A percentile compares a stretch with the other conserved stretches of the same genome.
Conservation (phyloP, 1,140 invertebrate species). For the Halesus radiatus region DNA sequence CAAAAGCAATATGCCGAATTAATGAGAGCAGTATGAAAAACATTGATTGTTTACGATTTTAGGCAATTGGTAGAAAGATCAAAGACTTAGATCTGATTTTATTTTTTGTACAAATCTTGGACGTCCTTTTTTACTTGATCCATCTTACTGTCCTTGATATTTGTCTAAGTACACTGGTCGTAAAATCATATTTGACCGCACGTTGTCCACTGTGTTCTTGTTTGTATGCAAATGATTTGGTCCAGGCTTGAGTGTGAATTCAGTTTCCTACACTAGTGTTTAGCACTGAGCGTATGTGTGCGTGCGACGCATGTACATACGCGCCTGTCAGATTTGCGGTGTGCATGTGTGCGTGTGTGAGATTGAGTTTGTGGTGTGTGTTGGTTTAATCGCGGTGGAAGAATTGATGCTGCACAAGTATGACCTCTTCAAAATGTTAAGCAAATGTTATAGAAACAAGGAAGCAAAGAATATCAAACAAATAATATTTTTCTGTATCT, state of each 20-base stretch:
- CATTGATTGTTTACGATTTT: neutral
- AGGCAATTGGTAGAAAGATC: neutral
- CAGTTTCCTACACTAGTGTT: constrained; percentile 22
- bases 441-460: neutral
- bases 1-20: neutral
- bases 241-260: constrained; percentile 23
- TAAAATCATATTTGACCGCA: constrained; percentile 42
- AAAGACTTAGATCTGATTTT: neutral
- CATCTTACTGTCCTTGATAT: neutral
- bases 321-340: too few relatives aligned
- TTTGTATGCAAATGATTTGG: constrained; percentile 48
- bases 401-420: constrained; percentile 47
- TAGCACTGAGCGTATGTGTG: neutral
- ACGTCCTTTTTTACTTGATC: neutral
- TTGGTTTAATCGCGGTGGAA: constrained; percentile 49
- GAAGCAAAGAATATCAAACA: too few relatives aligned
- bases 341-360: neutral
- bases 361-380: constrained; percentile 23
- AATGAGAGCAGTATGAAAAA: constrained; percentile 6
- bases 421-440: constrained; percentile 31
- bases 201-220: constrained; percentile 40
- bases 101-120: neutral
- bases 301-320: neutral
- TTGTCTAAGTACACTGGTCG: neutral
- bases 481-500: too few relatives aligned